Base-by-base conservation (phyloP, 2,888 invertebrate species). In the Sepiola atlantica region DNA sequence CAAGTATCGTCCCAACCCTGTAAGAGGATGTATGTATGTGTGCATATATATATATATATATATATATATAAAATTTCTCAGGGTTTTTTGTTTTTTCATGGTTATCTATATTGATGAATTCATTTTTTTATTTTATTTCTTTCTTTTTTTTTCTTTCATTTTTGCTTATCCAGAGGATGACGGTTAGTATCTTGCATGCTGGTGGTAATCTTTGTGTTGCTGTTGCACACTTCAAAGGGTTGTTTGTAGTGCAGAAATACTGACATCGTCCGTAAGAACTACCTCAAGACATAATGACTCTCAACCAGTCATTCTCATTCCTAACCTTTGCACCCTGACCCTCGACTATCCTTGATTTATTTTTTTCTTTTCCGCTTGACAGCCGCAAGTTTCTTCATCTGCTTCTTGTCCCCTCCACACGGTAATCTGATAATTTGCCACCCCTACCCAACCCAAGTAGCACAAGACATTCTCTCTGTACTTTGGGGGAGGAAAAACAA, bases 161-260 rank as follows among this genome's bases (percentile, higher is more conserved):
- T 94, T 77, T 16, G 77, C 77, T 54, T 18, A 16, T 54, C 32
- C 55, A 77, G 77, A 77, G 77, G 77, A 55, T 91, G 93, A 93
- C 28, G 77, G 92, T 92, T 92, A 55, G 92, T 92, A 92, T 92
- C 6, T n/a, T 77, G 77, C 77, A 77, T 77, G 77, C 32, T 77
- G 77, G 77, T 77, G 77, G 77, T 77, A n/a, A 18, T 77, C n/a
- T 77, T n/a, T 77, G 77, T 77, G n/a, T 77, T 77, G 77, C 77
- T 77, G 77, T 77, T n/a, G 14, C 77, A 77, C 20, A 77, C n/a
- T 32, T 32, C 14, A n/a, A 77, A 77, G 45, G 45, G n/a, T n/a
- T 77, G 77, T 77, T n/a, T 77, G n/a, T 77, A 77, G n/a, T 77
- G 77, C 77, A 77, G 77, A 77, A 77, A 77, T 77, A 77, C 77